Evolutionary conservation across 2,888 invertebrate species (phyloP), one percentile per base, ranked within the genome.

Genomic region (Syrista parreyssii): DNA sequence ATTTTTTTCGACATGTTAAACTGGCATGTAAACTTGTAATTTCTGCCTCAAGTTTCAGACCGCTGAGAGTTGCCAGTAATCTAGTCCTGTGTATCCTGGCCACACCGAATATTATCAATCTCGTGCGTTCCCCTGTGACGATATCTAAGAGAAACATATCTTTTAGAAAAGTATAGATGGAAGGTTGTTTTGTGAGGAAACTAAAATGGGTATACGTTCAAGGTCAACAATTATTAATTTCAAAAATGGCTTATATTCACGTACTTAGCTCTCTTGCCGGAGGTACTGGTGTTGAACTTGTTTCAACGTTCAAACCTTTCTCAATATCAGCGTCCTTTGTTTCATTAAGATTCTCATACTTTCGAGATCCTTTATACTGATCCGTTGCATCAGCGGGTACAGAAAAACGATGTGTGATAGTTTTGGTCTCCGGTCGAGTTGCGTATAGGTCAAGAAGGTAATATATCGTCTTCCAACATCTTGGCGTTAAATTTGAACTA

Each of bases 401-500:
- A 0, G 96, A 96, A 88, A 96, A 95, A 93, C 95, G 93, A 90
- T 96, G 96, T 40, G 95, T 95, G 73, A 98, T 96, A 0, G 98
- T 98, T 92, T 98, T 98, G 0, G 98, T 97, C 89, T 98, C 98
- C 0, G 98, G 98, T 95, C 97, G 97, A 75, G 97, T 97, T 11
- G 98, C 98, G 90, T 99, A 99, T 76, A 98, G 92, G 88, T 98
- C 98, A 77, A 99, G 92, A 80, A 99, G 93, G 90, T 97, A 96
- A 91, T 98, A 98, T 84, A 99, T 96, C 0, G 98, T 98, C 89
- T 97, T 96, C 98, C 98, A 99, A 89, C 98, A 98, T 85, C 96
- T 95, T 15, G 97, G 97, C 4, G 95, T 94, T 82, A 93, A 82
- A 75, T 88, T 89, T 1, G 87, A 85, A 6, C 86, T 86, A 71